A percentile compares a stretch with the other conserved stretches of the same genome.
These are phyloP conservation scores for Phymatocera aterrima DNA, from an alignment of 2,888 invertebrate genomes.

Conservation along the genomic window DNA sequence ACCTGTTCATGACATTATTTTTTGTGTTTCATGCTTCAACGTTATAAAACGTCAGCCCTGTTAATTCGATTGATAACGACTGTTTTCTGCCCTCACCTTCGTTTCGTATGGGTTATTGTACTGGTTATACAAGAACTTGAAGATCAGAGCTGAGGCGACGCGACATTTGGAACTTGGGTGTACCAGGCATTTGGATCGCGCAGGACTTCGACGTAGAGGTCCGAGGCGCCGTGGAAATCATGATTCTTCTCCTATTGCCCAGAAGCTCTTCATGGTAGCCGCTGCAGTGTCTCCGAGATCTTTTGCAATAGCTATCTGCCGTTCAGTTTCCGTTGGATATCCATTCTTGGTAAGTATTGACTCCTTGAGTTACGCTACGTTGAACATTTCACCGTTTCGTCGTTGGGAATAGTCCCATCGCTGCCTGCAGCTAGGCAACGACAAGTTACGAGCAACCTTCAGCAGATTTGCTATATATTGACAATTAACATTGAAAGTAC, in stretches of 20 bases:
- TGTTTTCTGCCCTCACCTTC: too few relatives aligned
- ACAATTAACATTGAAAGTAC: too few relatives aligned
- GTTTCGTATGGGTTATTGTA: conserved; percentile 54
- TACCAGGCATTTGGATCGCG: conserved; percentile 64
- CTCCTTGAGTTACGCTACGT: background rate
- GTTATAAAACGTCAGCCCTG: too few relatives aligned
- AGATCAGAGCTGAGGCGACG: conserved; percentile 64
- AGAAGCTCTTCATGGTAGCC: background rate
- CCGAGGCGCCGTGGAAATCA: conserved; percentile 66
- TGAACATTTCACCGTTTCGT: conserved; percentile 11
- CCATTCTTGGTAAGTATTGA: background rate
- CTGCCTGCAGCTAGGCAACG: conserved; percentile 19
- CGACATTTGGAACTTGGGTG: conserved; percentile 63
- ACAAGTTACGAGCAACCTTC: background rate
- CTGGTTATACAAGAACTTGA: conserved; percentile 61
- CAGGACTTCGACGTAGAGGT: conserved; percentile 63
- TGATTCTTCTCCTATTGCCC: conserved; percentile 56
- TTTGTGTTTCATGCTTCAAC: too few relatives aligned
- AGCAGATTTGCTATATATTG: conserved; percentile 2
- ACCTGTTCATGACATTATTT: too few relatives aligned
- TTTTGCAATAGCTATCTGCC: conserved; percentile 47
- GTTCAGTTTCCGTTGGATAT: conserved; percentile 22
- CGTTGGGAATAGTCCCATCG: background rate
- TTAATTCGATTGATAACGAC: too few relatives aligned
- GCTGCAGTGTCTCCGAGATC: conserved; percentile 49